These are phyloP conservation scores for Tetrax tetrax DNA, from an alignment of 2,113 vertebrate genomes.

Conservation along the genomic window DNA sequence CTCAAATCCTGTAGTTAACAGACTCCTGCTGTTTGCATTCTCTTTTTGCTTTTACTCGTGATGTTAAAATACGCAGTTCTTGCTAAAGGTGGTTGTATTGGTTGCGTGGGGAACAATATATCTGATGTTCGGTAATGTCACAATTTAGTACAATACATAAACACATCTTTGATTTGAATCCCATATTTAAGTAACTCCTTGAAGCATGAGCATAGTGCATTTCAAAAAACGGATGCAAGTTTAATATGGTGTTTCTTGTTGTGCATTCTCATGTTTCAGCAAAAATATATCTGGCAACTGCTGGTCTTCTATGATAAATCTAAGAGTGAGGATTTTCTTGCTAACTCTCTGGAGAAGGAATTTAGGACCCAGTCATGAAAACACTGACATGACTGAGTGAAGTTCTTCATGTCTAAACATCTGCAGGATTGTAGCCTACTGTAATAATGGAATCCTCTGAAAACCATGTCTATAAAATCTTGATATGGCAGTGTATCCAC, in stretches of 20 bases:
- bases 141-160: not conserved
- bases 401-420: constrained; percentile 3
- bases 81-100: not conserved
- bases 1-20: not conserved
- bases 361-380: constrained; percentile 13
- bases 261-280: not conserved
- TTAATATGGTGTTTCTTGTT: not conserved
- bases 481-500: not conserved
- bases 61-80: not conserved
- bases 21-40: not conserved
- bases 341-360: not conserved
- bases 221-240: not conserved
- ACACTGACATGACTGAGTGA: not conserved
- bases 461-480: constrained; percentile 7
- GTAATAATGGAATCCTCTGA: not conserved
- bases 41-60: not conserved
- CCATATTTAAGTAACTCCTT: not conserved
- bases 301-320: not conserved
- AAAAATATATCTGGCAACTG: not conserved
- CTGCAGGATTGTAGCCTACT: not conserved
- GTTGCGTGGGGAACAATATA: not conserved
- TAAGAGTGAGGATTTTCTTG: not conserved
- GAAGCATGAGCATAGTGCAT: not conserved
- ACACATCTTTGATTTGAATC: not conserved
- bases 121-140: not conserved